Conservation (phyloP, 1,140 invertebrate genomes). For the Trichoplusia ni region DNA sequence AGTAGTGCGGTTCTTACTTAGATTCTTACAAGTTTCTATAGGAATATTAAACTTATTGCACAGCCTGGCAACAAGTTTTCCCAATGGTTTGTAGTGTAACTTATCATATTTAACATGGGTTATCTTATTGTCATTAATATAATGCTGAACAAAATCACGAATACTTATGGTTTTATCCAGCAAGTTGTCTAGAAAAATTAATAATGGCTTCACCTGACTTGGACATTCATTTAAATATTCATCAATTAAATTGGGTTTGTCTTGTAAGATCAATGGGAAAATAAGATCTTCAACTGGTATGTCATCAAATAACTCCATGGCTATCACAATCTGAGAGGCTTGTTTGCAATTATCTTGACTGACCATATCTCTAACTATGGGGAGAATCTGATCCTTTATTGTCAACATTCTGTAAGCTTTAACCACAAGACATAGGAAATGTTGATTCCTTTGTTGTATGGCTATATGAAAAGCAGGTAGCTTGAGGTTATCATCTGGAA, state of each 20-base stretch:
- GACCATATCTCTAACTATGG: slow-evolving; percentile 67
- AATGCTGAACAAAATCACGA: slow-evolving; percentile 60
- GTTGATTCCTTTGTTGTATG: slow-evolving; percentile 64
- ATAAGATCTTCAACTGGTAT: slow-evolving; percentile 86
- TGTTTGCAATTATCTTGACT: slow-evolving; percentile 74
- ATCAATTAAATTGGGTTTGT: slow-evolving; percentile 86
- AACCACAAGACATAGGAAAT: slow-evolving; percentile 62
- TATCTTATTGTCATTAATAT: slow-evolving; percentile 81
- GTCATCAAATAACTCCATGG: slow-evolving; percentile 84
- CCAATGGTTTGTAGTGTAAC: slow-evolving; percentile 82
- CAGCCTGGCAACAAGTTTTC: slow-evolving; percentile 84
- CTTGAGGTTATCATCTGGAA: slow-evolving; percentile 60
- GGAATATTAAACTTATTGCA: slow-evolving; percentile 84
- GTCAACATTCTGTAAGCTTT: slow-evolving; percentile 64
- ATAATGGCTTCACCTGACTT: slow-evolving; percentile 83
- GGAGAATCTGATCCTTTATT: slow-evolving; percentile 64
- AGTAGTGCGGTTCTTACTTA: slow-evolving; percentile 84
- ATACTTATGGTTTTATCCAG: slow-evolving; percentile 74
- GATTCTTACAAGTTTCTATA: slow-evolving; percentile 83
- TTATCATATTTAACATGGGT: slow-evolving; percentile 83
- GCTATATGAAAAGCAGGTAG: slow-evolving; percentile 70
- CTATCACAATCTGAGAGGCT: slow-evolving; percentile 85
- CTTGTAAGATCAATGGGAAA: slow-evolving; percentile 88
- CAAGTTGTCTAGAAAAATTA: slow-evolving; percentile 85
- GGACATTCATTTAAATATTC: slow-evolving; percentile 84